Conservation (phyloP, 1,140 invertebrate species). For the Penaeus indicus region DNA sequence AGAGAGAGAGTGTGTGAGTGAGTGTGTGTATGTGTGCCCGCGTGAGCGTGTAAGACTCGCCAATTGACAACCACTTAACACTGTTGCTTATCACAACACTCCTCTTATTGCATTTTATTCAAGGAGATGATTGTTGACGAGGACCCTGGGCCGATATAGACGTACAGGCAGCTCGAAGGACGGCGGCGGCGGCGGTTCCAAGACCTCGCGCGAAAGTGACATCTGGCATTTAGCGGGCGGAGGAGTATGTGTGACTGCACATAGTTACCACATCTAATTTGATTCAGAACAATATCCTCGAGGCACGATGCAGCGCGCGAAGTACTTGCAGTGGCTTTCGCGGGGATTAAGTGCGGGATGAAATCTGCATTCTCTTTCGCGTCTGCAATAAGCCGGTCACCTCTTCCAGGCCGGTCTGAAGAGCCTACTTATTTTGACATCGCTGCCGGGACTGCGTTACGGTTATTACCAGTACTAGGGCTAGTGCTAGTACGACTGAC, state of each 20-base stretch:
- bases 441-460: no score
- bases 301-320: conserved; percentile 25
- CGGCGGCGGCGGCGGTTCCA: background rate
- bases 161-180: background rate
- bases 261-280: conserved; percentile 59
- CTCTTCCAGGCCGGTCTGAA: background rate
- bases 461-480: no score
- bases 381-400: conserved; percentile 2
- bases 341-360: background rate
- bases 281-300: conserved; percentile 57
- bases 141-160: background rate
- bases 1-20: conserved; percentile 36
- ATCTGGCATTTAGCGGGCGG: conserved; percentile 40
- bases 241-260: conserved; percentile 57
- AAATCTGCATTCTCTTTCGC: conserved; percentile 46
- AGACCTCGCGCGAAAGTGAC: conserved; percentile 49
- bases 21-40: conserved; percentile 17
- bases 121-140: background rate
- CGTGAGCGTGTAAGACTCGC: conserved; percentile 34
- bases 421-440: background rate
- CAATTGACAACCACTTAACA: conserved; percentile 37
- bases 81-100: conserved; percentile 47
- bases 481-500: no score
- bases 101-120: conserved; percentile 35
- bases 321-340: conserved; percentile 53